Evolutionary conservation across 2,113 vertebrate genomes (phyloP).

Genomic region (Thunnus thynnus): DNA sequence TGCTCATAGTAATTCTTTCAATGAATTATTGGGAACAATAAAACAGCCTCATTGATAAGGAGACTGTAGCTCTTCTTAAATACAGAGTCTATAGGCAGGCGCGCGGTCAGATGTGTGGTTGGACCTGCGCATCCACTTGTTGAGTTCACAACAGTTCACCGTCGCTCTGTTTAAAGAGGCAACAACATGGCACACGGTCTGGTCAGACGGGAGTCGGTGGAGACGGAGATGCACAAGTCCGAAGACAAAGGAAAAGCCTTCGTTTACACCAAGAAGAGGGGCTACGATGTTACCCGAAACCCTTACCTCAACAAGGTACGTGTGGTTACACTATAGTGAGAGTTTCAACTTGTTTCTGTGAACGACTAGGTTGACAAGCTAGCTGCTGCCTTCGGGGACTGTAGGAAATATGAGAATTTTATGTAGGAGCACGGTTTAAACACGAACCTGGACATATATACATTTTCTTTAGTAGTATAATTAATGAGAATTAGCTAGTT

Average conservation of each 20-base stretch:
- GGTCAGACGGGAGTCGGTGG: conserved; percentile 80
- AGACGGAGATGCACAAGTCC: conserved; percentile 82
- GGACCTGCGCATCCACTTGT: conserved; percentile 77
- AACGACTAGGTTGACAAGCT: conserved; percentile 2
- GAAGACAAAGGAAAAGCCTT: conserved; percentile 69
- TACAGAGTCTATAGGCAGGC: neutral
- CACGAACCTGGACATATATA: neutral
- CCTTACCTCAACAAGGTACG: conserved; percentile 92
- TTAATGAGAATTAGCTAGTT: neutral
- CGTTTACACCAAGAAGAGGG: conserved; percentile 87
- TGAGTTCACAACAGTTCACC: conserved; percentile 64
- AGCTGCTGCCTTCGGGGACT: conserved; percentile 57
- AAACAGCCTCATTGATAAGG: conserved; percentile 53
- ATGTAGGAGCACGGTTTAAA: neutral
- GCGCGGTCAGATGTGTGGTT: neutral
- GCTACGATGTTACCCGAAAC: conserved; percentile 89
- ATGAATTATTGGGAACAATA: neutral
- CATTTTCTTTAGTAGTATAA: neutral
- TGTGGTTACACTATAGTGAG: fast-evolving
- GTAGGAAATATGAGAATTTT: conserved; percentile 1
- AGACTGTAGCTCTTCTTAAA: neutral
- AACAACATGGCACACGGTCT: conserved; percentile 81
- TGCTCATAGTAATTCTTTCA: conserved; percentile 8
- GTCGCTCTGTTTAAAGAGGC: conserved; percentile 81
- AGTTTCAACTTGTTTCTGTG: conserved; percentile 30